A percentile compares a stretch with the other conserved stretches of the same genome.
Conservation (phyloP, 2,113 vertebrate species). For the Centropus bengalensis region DNA sequence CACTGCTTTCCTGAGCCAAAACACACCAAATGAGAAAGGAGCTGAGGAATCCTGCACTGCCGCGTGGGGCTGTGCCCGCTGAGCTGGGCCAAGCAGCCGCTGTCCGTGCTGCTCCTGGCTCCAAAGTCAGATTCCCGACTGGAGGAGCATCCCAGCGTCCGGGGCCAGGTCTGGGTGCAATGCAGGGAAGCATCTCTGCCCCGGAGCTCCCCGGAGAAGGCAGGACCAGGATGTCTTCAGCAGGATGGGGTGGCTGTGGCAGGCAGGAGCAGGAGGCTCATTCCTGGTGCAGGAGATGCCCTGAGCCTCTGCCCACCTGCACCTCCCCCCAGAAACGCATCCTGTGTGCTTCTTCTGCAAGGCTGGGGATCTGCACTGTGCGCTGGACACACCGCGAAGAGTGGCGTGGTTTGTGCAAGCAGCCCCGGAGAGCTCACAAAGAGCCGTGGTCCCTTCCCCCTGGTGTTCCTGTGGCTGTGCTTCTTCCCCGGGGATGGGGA, state of each 20-base stretch:
- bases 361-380: too few relatives aligned
- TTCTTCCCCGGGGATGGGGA: too few relatives aligned
- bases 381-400: too few relatives aligned
- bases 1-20: background rate
- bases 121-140: rapidly evolving
- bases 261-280: background rate
- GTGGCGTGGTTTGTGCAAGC: too few relatives aligned
- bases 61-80: rapidly evolving
- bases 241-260: rapidly evolving
- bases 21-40: rapidly evolving
- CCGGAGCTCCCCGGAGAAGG: rapidly evolving
- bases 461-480: too few relatives aligned
- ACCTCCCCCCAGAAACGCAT: too few relatives aligned
- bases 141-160: background rate
- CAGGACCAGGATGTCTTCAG: background rate
- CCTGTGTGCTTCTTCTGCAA: too few relatives aligned
- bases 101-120: rapidly evolving
- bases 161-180: background rate
- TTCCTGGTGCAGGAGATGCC: background rate
- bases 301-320: background rate
- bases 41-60: background rate
- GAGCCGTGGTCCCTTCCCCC: too few relatives aligned
- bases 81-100: background rate
- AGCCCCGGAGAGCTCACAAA: too few relatives aligned
- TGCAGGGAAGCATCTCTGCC: background rate